phyloP scores from a whole-genome alignment of 1,140 invertebrate genomes.

The Asbolus verrucosus region DNA sequence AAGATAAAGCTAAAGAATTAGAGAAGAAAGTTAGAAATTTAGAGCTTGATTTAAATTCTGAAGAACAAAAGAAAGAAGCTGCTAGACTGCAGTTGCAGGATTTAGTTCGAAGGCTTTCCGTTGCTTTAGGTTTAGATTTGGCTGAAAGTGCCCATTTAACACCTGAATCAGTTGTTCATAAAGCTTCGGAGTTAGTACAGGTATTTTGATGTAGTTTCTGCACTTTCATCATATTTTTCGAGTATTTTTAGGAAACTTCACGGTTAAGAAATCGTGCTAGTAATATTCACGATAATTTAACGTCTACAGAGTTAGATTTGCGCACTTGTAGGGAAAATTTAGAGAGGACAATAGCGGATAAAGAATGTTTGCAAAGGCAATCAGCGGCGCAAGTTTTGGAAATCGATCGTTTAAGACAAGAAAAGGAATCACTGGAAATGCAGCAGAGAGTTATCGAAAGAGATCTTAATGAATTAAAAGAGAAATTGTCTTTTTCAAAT shows the following conservation, averaged over 20 bases:
- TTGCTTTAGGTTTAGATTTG: constrained; percentile 75
- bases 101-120: constrained; percentile 75
- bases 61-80: constrained; percentile 76
- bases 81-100: constrained; percentile 76
- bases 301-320: constrained; percentile 74
- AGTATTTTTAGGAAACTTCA: constrained; percentile 67
- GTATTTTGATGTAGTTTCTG: constrained; percentile 61
- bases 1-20: constrained; percentile 80
- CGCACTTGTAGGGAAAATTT: constrained; percentile 74
- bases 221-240: constrained; percentile 11
- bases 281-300: constrained; percentile 73
- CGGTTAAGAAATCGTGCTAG: constrained; percentile 67
- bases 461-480: constrained; percentile 74
- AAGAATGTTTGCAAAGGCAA: constrained; percentile 78
- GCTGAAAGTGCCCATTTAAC: constrained; percentile 72
- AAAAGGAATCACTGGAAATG: constrained; percentile 76
- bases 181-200: constrained; percentile 79
- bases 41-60: constrained; percentile 76
- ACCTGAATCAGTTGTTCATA: constrained; percentile 76
- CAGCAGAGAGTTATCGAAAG: constrained; percentile 74
- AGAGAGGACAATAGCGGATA: constrained; percentile 73
- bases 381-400: constrained; percentile 73
- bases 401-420: constrained; percentile 75
- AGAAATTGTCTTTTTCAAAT: constrained; percentile 73
- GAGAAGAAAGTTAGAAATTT: constrained; percentile 78